Evolutionary conservation across 2,797 vertebrate species (phyloP).

Genomic region (Selene dorsalis): DNA sequence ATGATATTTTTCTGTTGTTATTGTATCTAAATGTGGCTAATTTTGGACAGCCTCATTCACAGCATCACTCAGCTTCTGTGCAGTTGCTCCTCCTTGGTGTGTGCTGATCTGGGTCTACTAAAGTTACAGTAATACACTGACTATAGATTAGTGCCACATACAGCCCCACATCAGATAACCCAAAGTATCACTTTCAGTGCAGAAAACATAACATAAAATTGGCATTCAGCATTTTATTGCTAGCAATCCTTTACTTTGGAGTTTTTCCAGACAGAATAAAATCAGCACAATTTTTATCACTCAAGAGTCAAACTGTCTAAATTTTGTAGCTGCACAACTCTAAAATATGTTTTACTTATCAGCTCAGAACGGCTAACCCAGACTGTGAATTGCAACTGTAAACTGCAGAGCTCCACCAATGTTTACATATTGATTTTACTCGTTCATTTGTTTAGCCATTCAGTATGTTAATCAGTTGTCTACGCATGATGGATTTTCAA

Average conservation of each 20-base stretch:
- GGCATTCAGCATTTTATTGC: neutral
- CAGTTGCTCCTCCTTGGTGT: too few relatives aligned
- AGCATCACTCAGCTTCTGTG: too few relatives aligned
- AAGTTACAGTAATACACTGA: too few relatives aligned
- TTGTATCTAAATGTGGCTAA: too few relatives aligned
- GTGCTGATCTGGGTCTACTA: too few relatives aligned
- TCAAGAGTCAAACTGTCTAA: neutral
- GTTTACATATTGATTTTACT: slow-evolving; percentile 23
- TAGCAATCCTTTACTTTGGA: neutral
- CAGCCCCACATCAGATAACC: too few relatives aligned
- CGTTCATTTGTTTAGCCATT: slow-evolving; percentile 27
- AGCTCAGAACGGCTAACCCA: neutral
- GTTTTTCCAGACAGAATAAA: neutral
- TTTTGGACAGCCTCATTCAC: too few relatives aligned
- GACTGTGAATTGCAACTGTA: neutral
- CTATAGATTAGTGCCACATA: too few relatives aligned
- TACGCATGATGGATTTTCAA: slow-evolving; percentile 38
- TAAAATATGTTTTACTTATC: neutral
- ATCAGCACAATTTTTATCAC: neutral
- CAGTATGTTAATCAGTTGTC: slow-evolving; percentile 28
- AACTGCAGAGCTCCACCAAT: slow-evolving; percentile 6
- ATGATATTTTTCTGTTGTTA: too few relatives aligned
- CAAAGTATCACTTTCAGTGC: neutral
- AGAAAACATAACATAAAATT: neutral
- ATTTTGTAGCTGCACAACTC: neutral